Base-by-base conservation (phyloP, 2,113 vertebrate genomes). In the Lepus timidus region DNA sequence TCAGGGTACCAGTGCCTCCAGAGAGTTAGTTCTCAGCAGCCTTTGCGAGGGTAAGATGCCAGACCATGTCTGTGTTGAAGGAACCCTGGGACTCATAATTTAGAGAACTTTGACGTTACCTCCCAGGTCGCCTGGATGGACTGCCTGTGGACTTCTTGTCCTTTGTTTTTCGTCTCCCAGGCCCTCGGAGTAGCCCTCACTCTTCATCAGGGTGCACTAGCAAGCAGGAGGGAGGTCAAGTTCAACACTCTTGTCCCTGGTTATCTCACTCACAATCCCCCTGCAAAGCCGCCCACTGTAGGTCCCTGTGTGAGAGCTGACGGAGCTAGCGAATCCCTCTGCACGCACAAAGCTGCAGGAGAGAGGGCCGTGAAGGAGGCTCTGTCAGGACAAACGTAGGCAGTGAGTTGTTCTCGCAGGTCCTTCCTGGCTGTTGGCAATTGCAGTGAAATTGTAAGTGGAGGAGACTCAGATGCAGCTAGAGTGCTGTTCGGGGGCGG, bases 101-200 rank as follows among this genome's bases (percentile, higher is more conserved):
- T 67, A 44, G 49, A 92, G 88, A 81, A 9, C 39, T 58, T 78
- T 74, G 7, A 1, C 5, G 27, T 22, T 55, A 6, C 61, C 68
- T 65, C 79, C n/a, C 3, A 0, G 1, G 11, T 55, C 16, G 9
- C n/a, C 44, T 75, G 44, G 0, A 6, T 8, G 7, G 5, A 14
- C 22, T 9, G 64, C 16, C 4, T 1, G 0, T 14, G 8, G 36
- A 68, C 82, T 27, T 62, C 74, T 22, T 12, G 9, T 8, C 25
- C 68, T 3, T 20, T 61, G 31, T 75, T 33, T 89, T 29, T 36
- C 85, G 73, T 39, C 64, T 70, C 6, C 31, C 10, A 1, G 70
- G 22, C 33, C 12, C 52, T 71, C 14, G 4, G 22, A 31, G 31
- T 52, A 20, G 70, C n/a, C 86, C 44, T 71, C 12, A 0, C 6